These are phyloP conservation scores for Thysanoteuthis rhombus DNA, from an alignment of 2,888 invertebrate genomes.

Conservation along the genomic window DNA sequence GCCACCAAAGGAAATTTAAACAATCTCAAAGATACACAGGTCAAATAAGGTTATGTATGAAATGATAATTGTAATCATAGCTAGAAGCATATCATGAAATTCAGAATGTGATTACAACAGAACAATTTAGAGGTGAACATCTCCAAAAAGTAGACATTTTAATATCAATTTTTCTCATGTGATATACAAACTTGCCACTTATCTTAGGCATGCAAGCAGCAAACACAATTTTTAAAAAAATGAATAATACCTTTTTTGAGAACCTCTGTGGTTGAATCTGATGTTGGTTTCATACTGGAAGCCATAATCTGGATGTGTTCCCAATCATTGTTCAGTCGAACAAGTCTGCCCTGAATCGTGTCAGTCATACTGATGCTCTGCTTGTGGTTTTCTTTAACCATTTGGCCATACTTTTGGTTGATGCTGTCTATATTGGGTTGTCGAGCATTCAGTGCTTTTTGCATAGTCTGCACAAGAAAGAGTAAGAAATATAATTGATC, in stretches of 20 bases:
- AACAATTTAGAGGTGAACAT: no score
- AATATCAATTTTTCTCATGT: no score
- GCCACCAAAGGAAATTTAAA: no score
- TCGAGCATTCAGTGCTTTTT: conserved; percentile 54
- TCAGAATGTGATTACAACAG: no score
- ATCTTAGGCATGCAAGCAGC: no score
- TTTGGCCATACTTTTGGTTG: conserved; percentile 48
- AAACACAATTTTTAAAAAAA: neutral
- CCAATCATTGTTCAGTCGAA: conserved; percentile 61
- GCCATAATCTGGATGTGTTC: conserved; percentile 51
- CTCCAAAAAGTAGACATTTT: no score
- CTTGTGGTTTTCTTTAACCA: conserved; percentile 48
- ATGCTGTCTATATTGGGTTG: conserved; percentile 54
- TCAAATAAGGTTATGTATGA: no score
- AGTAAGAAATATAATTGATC: neutral
- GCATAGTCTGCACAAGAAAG: conserved; percentile 51
- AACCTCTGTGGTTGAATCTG: conserved; percentile 50
- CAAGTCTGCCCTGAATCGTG: conserved; percentile 52
- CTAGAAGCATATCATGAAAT: no score
- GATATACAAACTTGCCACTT: no score
- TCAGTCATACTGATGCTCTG: conserved; percentile 50
- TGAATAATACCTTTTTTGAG: conserved; percentile 50
- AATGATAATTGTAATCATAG: no score
- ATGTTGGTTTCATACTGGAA: conserved; percentile 45
- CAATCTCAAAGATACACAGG: no score